Percentiles rank a stretch among this genome's conserved stretches.
Conservation (phyloP, 2,113 vertebrate genomes). For the Campylomormyrus numenius region DNA sequence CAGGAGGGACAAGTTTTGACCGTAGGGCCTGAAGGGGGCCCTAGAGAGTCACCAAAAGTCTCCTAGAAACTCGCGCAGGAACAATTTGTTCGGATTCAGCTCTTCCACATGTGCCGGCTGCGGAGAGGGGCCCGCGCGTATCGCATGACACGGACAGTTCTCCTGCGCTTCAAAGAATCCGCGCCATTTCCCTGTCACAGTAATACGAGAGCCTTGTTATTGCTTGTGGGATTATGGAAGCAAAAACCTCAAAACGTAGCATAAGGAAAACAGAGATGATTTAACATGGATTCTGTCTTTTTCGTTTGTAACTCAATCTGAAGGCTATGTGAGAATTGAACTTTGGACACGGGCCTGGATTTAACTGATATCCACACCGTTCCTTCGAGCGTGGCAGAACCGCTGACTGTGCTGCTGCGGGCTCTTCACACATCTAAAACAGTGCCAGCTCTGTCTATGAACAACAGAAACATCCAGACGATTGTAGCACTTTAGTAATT, state of each 20-base stretch:
- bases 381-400: background rate
- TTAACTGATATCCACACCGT: background rate
- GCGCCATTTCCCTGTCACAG: background rate
- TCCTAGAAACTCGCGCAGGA: background rate
- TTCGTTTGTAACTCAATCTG: conserved; percentile 6
- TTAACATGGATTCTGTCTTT: conserved; percentile 1
- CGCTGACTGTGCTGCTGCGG: background rate
- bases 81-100: background rate
- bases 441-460: background rate
- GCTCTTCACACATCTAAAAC: background rate
- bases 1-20: background rate
- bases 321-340: conserved; percentile 5
- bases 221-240: conserved; percentile 9
- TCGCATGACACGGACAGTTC: background rate
- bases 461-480: background rate
- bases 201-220: conserved; percentile 8
- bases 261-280: conserved; percentile 9
- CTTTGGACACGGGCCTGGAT: conserved; percentile 4
- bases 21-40: background rate
- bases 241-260: conserved; percentile 4
- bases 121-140: background rate
- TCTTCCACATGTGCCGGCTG: background rate
- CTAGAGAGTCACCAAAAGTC: background rate
- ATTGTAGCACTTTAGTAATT: background rate
- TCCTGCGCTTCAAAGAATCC: background rate